phyloP scores from a whole-genome alignment of 2,797 vertebrate species.

The Chelon labrosus region DNA sequence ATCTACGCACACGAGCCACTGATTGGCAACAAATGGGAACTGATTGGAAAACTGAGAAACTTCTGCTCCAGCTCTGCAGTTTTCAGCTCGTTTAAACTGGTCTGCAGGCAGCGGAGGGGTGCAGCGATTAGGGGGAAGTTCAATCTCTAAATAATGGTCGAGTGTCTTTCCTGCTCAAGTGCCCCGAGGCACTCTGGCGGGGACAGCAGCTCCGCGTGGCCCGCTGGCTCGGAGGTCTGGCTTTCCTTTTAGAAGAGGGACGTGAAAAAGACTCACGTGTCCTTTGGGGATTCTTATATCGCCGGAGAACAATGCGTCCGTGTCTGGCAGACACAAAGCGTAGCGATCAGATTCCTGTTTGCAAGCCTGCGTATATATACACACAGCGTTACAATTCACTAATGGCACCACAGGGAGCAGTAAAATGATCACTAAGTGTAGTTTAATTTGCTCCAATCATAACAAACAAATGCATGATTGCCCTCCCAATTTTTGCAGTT shows the following conservation, averaged over 20 bases:
- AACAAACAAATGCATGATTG: conserved; percentile 16
- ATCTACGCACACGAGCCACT: conserved; percentile 51
- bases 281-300: conserved; percentile 57
- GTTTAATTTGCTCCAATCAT: conserved; percentile 31
- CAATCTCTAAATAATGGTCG: conserved; percentile 44
- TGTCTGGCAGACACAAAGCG: conserved; percentile 25
- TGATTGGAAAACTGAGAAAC: conserved; percentile 7
- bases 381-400: conserved; percentile 7
- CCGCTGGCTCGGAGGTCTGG: conserved; percentile 46
- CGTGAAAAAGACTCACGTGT: conserved; percentile 46
- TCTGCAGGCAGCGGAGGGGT: conserved; percentile 43
- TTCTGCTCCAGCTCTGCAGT: background rate
- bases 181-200: conserved; percentile 49
- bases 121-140: conserved; percentile 54
- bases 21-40: conserved; percentile 41
- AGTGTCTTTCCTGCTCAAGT: conserved; percentile 50
- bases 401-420: background rate
- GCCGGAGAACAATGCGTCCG: conserved; percentile 52
- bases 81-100: conserved; percentile 18
- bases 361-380: background rate
- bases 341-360: conserved; percentile 25
- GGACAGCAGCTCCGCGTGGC: conserved; percentile 22
- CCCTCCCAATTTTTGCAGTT: conserved; percentile 44
- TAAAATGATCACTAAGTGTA: background rate
- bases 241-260: conserved; percentile 43